Evolutionary conservation across 2,888 invertebrate genomes (phyloP).

Genomic region (Nysson spinosus): DNA sequence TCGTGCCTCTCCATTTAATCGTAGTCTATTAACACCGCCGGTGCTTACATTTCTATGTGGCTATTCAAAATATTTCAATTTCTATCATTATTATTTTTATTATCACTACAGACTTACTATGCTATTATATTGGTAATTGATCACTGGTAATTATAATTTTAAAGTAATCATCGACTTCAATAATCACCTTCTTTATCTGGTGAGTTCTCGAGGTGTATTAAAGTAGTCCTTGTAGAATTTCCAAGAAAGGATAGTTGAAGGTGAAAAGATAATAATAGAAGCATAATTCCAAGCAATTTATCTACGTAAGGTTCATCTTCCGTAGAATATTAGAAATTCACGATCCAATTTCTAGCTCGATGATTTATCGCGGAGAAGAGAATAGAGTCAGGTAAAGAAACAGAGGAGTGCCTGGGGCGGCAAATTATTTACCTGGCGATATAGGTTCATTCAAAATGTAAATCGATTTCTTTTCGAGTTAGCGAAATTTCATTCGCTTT

Average conservation of each 20-base stretch:
- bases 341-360: constrained; percentile 35
- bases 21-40: too few relatives aligned
- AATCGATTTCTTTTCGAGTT: constrained; percentile 21
- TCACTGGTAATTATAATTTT: too few relatives aligned
- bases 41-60: too few relatives aligned
- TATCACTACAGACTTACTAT: too few relatives aligned
- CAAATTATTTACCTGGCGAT: constrained; percentile 23
- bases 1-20: not conserved
- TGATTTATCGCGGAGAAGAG: constrained; percentile 35
- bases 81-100: too few relatives aligned
- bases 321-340: constrained; percentile 30
- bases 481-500: not conserved
- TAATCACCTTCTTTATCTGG: too few relatives aligned
- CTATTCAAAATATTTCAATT: too few relatives aligned
- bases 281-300: not conserved
- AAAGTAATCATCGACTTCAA: too few relatives aligned
- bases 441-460: constrained; percentile 21
- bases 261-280: not conserved
- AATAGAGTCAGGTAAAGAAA: constrained; percentile 13
- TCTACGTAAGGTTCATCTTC: not conserved
- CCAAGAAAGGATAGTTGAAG: not conserved
- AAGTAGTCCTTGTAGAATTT: not conserved
- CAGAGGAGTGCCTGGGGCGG: constrained; percentile 3
- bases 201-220: too few relatives aligned
- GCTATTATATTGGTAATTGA: too few relatives aligned